A percentile compares a stretch with the other conserved stretches of the same genome.
Conservation (phyloP, 2,888 invertebrate species). For the Apomyelois bistriatella region DNA sequence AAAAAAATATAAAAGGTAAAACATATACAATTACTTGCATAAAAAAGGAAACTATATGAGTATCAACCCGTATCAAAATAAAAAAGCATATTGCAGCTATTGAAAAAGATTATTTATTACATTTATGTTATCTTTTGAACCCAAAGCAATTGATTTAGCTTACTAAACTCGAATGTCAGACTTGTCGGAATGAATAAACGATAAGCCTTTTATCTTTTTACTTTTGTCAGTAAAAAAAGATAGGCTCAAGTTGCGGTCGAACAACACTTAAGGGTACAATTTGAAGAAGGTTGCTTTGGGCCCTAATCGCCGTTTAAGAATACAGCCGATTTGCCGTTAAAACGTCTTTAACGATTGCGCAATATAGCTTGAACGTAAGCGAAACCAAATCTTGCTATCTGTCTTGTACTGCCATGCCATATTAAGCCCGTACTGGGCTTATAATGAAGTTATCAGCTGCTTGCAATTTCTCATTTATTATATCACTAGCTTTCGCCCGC, state of each 20-base stretch:
- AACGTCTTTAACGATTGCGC: constrained; percentile 29
- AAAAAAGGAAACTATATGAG: too few relatives aligned
- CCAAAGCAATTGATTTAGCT: not conserved
- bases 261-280: constrained; percentile 28
- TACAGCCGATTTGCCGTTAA: constrained; percentile 29
- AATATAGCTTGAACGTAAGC: constrained; percentile 26
- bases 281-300: constrained; percentile 23
- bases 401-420: not conserved
- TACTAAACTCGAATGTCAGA: constrained; percentile 2
- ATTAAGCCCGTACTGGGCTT: too few relatives aligned
- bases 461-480: too few relatives aligned
- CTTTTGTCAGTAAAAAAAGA: constrained; percentile 19
- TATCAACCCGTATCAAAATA: too few relatives aligned
- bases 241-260: constrained; percentile 21
- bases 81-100: not conserved
- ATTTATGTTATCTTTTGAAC: not conserved
- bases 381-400: constrained; percentile 20
- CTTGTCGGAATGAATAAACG: not conserved
- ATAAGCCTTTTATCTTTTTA: constrained; percentile 6
- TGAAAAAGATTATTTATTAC: not conserved
- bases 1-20: too few relatives aligned
- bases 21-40: too few relatives aligned
- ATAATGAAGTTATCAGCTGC: too few relatives aligned
- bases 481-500: too few relatives aligned
- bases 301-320: constrained; percentile 32